Conservation (phyloP, 1,140 invertebrate genomes). For the Pararge aegeria region DNA sequence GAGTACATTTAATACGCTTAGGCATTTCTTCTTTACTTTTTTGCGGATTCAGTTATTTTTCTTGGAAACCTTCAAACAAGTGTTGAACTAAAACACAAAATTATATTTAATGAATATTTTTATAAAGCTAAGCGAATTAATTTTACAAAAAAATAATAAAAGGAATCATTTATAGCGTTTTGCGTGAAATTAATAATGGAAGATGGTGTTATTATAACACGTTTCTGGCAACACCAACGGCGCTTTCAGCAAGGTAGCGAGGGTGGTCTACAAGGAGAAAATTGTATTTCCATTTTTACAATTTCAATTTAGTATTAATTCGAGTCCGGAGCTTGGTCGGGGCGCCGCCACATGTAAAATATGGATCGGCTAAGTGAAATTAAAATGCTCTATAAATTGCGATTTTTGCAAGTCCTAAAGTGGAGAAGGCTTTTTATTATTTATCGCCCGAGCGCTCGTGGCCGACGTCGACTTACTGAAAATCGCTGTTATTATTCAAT, state of each 20-base stretch:
- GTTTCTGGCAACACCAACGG: slow-evolving; percentile 58
- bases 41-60: neutral
- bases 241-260: slow-evolving; percentile 43
- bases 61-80: neutral
- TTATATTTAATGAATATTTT: neutral
- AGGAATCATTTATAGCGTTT: slow-evolving; percentile 22
- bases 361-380: slow-evolving; percentile 79
- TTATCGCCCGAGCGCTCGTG: slow-evolving; percentile 67
- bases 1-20: slow-evolving; percentile 54
- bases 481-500: slow-evolving; percentile 74
- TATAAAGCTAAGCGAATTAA: slow-evolving; percentile 8
- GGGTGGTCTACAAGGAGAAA: slow-evolving; percentile 68
- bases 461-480: slow-evolving; percentile 68
- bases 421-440: slow-evolving; percentile 79
- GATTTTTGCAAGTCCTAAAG: slow-evolving; percentile 80
- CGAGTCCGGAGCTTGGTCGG: slow-evolving; percentile 63
- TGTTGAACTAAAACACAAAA: neutral
- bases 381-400: slow-evolving; percentile 80
- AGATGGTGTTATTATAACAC: slow-evolving; percentile 65
- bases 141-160: slow-evolving; percentile 15
- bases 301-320: slow-evolving; percentile 80
- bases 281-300: slow-evolving; percentile 80
- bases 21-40: neutral
- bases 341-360: slow-evolving; percentile 78
- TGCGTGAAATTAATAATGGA: slow-evolving; percentile 30